Evolutionary conservation across 2,797 vertebrate species (phyloP).

Genomic region (Erithacus rubecula): DNA sequence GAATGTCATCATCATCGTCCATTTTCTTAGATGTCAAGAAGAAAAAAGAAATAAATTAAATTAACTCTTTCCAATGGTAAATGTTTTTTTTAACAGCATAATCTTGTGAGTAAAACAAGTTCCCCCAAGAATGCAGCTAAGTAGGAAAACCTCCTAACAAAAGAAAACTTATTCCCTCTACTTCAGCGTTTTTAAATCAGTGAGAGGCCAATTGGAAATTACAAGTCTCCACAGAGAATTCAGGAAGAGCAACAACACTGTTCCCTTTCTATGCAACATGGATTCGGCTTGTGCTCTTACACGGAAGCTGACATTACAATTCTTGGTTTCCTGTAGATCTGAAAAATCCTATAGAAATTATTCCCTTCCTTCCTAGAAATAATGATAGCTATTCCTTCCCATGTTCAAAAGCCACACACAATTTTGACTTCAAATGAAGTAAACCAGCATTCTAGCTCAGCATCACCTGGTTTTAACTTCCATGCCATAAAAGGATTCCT

Average conservation of each 20-base stretch:
- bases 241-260: not conserved
- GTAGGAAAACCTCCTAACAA: not conserved
- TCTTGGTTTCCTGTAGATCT: not conserved
- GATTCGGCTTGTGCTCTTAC: not conserved
- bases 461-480: not conserved
- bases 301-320: not conserved
- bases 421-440: not conserved
- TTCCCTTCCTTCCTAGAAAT: not conserved
- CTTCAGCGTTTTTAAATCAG: not conserved
- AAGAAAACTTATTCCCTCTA: not conserved
- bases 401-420: not conserved
- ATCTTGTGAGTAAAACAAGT: not conserved
- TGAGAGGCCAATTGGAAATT: not conserved
- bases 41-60: not conserved
- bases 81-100: not conserved
- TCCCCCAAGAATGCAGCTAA: not conserved
- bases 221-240: not conserved
- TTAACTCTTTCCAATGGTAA: not conserved
- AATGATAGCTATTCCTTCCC: not conserved
- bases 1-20: constrained; percentile 83
- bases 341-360: not conserved
- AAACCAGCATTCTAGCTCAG: not conserved
- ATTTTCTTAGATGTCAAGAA: constrained; percentile 66
- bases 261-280: not conserved
- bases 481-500: not conserved